Conservation (phyloP, 2,113 vertebrate genomes). For the Silurus meridionalis region DNA sequence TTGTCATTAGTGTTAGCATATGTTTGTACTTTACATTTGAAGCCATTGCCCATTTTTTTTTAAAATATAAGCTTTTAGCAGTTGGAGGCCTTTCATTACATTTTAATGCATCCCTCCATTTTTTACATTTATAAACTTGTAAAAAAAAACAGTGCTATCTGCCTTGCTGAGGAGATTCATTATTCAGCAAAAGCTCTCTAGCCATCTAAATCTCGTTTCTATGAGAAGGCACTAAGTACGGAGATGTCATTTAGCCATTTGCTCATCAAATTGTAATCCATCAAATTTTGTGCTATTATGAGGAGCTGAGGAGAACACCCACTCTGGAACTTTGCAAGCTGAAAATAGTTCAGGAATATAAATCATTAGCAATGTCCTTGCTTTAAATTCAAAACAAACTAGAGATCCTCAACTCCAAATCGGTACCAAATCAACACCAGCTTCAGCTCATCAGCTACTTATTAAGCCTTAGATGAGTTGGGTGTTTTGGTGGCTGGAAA, state of each 20-base stretch:
- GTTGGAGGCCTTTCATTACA: slow-evolving; percentile 39
- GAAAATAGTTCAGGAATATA: neutral
- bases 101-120: slow-evolving; percentile 43
- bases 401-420: neutral
- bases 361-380: neutral
- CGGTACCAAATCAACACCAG: neutral
- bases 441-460: neutral
- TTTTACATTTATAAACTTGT: slow-evolving; percentile 32
- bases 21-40: slow-evolving; percentile 9
- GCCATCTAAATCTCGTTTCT: slow-evolving; percentile 17
- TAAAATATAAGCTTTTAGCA: slow-evolving; percentile 35
- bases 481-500: neutral
- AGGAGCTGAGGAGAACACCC: neutral
- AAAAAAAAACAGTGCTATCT: slow-evolving; percentile 16
- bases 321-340: neutral
- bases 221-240: slow-evolving; percentile 16
- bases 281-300: slow-evolving; percentile 41
- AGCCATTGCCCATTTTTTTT: neutral
- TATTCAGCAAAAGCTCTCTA: slow-evolving; percentile 41
- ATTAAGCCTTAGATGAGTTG: neutral
- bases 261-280: slow-evolving; percentile 47
- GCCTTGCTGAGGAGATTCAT: slow-evolving; percentile 36
- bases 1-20: slow-evolving; percentile 22
- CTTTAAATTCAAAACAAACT: neutral
- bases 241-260: slow-evolving; percentile 49